Evolutionary conservation across 2,888 invertebrate genomes (phyloP).

Genomic region (Dryobotodes eremita): DNA sequence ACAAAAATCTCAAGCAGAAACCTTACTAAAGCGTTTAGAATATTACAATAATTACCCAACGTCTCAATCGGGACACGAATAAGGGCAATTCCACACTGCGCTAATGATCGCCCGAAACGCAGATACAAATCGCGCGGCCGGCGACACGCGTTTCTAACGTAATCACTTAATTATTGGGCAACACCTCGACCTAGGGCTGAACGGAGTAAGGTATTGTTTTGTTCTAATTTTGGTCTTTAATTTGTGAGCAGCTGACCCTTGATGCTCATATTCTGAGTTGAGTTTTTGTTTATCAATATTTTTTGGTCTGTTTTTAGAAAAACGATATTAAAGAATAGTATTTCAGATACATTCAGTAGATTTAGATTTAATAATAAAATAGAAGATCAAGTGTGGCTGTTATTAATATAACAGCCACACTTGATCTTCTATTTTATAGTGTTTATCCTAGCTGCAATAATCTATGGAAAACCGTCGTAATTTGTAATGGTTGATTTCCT

Average conservation of each 20-base stretch:
- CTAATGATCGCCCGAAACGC: slow-evolving; percentile 82
- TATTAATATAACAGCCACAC: background rate
- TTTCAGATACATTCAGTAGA: background rate
- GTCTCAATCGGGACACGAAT: slow-evolving; percentile 65
- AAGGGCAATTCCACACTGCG: slow-evolving; percentile 72
- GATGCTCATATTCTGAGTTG: background rate
- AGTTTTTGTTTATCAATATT: background rate
- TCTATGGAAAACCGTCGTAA: background rate
- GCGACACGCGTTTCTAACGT: slow-evolving; percentile 88
- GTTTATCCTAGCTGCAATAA: background rate
- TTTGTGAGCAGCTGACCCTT: slow-evolving; percentile 1
- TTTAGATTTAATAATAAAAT: no score
- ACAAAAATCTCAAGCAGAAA: slow-evolving; percentile 25
- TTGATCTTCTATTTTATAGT: background rate
- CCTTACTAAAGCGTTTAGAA: slow-evolving; percentile 35
- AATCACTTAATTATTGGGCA: slow-evolving; percentile 90
- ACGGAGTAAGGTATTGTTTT: slow-evolving; percentile 49
- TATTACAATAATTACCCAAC: slow-evolving; percentile 64
- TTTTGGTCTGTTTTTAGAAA: background rate
- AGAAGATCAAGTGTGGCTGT: no score
- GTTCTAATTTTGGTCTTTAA: slow-evolving; percentile 3
- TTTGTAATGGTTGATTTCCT: background rate
- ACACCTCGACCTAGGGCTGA: slow-evolving; percentile 84
- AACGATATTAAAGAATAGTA: background rate
- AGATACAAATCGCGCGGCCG: slow-evolving; percentile 86